Evolutionary conservation across 2,888 invertebrate species (phyloP), one percentile per base, ranked within the genome.

Genomic region (Drosophila pseudotakahashii): DNA sequence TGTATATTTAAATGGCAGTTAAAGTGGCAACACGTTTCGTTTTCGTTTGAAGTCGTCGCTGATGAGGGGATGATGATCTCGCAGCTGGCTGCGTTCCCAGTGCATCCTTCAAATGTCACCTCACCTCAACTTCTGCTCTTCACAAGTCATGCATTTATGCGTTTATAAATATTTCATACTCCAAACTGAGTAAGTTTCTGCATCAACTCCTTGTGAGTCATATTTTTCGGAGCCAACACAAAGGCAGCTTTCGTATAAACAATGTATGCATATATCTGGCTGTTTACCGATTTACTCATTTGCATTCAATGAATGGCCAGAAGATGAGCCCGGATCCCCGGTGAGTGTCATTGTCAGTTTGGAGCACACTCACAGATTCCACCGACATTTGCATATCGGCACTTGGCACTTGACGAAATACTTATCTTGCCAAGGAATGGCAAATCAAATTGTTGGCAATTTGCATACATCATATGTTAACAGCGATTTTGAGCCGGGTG

Each of bases 1-100:
- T 87, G 50, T 89, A 84, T 84, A 87, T 84, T 89, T 89, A 89
- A 85, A 85, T 89, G 86, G 85, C 83, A 85, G 89, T 88, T 85
- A 89, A 85, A 85, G 85, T 85, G 89, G 85, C 82, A 89, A 88
- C 85, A 85, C 85, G 85, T 76, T 85, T 81, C 85, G 66, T 58
- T 75, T 75, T 74, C 89, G 82, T 85, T 85, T 89, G 84, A 84
- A 83, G 87, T 81, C 61, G 53, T 71, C 79, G 69, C 73, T 71
- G 47, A 2, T 30, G 16, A 7, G 77, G 73, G 73, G 34, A 30
- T 59, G 67, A 45, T 23, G 73, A 53, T 41, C 45, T 63, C 45
- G 54, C 48, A 51, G 50, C 64, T 59, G 44, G 37, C 26, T 30
- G 51, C 41, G 14, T 64, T 47, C 51, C 42, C 55, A 53, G 36